Conservation (phyloP, 2,888 invertebrate genomes). For the Calephelis perditalis region DNA sequence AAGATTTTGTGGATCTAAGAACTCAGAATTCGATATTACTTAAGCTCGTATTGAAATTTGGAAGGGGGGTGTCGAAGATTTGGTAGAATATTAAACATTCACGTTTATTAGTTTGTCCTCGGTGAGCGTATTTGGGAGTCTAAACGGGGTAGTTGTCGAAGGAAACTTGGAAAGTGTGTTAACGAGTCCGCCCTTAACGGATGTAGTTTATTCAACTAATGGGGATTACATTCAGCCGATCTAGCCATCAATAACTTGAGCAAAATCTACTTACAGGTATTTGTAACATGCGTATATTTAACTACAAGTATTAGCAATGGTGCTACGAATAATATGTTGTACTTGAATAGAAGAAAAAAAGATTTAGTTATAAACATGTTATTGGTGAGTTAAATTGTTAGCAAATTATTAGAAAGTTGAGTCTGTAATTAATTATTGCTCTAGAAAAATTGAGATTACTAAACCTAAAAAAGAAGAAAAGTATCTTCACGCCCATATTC, state of each 20-base stretch:
- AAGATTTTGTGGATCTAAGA: constrained; percentile 42
- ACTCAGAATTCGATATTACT: constrained; percentile 55
- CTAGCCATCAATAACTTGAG: constrained; percentile 40
- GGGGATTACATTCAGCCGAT: constrained; percentile 56
- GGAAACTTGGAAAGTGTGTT: constrained; percentile 71
- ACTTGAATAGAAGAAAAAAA: too few species aligned
- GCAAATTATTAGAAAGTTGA: too few species aligned
- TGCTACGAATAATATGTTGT: too few species aligned
- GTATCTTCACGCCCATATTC: too few species aligned
- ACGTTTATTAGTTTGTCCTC: constrained; percentile 76
- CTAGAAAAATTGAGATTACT: too few species aligned
- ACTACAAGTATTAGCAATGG: too few species aligned
- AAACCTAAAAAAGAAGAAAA: too few species aligned
- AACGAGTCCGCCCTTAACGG: constrained; percentile 55
- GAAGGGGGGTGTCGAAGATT: constrained; percentile 55
- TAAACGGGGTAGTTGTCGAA: constrained; percentile 69
- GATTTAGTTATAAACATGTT: too few species aligned
- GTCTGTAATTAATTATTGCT: too few species aligned
- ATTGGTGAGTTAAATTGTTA: too few species aligned
- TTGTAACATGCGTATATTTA: too few species aligned
- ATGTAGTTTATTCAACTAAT: constrained; percentile 61
- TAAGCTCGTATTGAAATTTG: constrained; percentile 68
- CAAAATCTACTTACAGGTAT: constrained; percentile 29
- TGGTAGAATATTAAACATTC: constrained; percentile 74
- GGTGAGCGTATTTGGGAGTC: constrained; percentile 63